A percentile compares a stretch with the other conserved stretches of the same genome.
Evolutionary conservation across 1,140 invertebrate species (phyloP).

Genomic region (Gyrodactylus salaris): DNA sequence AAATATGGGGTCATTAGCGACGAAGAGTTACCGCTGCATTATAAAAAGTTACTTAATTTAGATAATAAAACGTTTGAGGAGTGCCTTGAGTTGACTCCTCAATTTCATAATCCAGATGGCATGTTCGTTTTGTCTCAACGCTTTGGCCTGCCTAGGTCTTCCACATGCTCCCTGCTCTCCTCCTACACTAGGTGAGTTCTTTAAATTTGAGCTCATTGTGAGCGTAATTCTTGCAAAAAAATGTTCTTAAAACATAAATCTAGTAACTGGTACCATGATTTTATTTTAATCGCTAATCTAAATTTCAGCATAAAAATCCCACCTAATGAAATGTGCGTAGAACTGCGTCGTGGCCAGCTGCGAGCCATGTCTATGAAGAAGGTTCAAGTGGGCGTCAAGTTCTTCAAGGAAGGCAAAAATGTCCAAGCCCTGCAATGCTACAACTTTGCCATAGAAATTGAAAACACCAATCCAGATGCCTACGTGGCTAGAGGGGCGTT

Average conservation of each 20-base stretch:
- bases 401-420: not conserved
- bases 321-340: not conserved
- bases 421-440: conserved; percentile 1
- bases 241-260: too few species aligned
- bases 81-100: not conserved
- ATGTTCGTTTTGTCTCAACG: not conserved
- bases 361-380: not conserved
- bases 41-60: not conserved
- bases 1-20: not conserved
- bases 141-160: not conserved
- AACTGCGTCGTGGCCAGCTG: not conserved
- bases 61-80: not conserved
- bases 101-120: not conserved
- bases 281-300: not conserved
- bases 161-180: not conserved
- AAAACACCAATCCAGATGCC: conserved; percentile 1
- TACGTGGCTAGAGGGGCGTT: not conserved
- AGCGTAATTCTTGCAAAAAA: too few species aligned
- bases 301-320: not conserved
- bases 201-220: too few species aligned
- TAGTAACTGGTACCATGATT: too few species aligned
- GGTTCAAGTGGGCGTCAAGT: not conserved
- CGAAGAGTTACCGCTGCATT: not conserved
- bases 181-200: not conserved
- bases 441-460: not conserved